Conservation (phyloP, 2,113 vertebrate genomes). For the Cyanoliseus patagonus region DNA sequence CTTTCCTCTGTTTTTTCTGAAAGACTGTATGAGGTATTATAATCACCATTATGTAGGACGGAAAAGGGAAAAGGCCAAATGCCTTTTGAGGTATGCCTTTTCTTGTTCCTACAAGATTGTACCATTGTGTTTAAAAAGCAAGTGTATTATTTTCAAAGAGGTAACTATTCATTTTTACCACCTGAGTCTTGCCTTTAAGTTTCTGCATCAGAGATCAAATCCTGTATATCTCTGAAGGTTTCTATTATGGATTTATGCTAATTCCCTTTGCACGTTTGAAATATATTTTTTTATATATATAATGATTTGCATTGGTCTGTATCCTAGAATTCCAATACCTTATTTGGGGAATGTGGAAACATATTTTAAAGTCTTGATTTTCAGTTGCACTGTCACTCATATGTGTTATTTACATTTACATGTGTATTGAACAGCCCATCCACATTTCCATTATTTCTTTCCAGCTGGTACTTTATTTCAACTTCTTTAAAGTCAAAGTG, state of each 20-base stretch:
- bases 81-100: neutral
- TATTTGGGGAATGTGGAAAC: neutral
- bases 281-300: neutral
- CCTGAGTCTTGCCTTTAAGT: neutral
- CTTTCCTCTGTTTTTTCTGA: neutral
- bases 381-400: neutral
- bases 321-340: neutral
- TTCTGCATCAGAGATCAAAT: neutral
- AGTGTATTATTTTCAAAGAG: neutral
- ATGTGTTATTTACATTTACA: slow-evolving; percentile 2
- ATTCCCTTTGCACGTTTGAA: neutral
- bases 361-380: neutral
- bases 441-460: slow-evolving; percentile 31
- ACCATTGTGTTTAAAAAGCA: neutral
- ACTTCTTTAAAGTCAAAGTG: slow-evolving; percentile 40
- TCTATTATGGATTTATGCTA: neutral
- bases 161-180: neutral
- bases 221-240: neutral
- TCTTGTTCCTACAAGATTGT: neutral
- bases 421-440: neutral
- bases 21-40: neutral
- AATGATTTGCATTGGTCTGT: neutral
- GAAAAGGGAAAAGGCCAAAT: neutral
- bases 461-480: slow-evolving; percentile 44
- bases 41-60: neutral